Conservation (phyloP, 2,797 vertebrate genomes). For the Pelochelys cantorii region DNA sequence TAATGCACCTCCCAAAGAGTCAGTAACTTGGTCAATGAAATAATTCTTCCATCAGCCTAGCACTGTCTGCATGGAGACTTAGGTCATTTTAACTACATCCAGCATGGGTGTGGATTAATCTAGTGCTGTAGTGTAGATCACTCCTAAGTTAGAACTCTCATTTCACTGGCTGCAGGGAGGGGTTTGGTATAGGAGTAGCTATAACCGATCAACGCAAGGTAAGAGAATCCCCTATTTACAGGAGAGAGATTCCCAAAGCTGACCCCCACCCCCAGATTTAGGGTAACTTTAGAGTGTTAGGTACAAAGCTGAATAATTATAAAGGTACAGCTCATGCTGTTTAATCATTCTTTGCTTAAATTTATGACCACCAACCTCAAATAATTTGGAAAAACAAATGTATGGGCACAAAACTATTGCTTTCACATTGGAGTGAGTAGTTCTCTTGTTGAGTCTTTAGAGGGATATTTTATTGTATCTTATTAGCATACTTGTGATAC, state of each 20-base stretch:
- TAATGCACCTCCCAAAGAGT: not conserved
- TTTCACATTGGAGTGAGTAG: fast-evolving
- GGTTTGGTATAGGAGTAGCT: not conserved
- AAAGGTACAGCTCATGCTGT: not conserved
- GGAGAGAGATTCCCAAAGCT: not conserved
- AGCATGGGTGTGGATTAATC: not conserved
- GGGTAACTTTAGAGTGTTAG: not conserved
- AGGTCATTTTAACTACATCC: not conserved
- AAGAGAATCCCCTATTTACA: not conserved
- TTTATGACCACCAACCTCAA: fast-evolving
- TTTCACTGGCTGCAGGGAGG: not conserved
- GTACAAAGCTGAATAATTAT: fast-evolving
- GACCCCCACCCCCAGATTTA: not conserved
- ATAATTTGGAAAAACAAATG: not conserved
- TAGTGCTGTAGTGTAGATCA: not conserved
- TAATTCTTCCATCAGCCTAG: not conserved
- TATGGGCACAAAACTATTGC: not conserved
- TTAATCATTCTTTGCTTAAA: not conserved
- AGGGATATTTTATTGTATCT: not conserved
- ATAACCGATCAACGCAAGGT: not conserved
- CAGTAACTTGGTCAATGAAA: not conserved
- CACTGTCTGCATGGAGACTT: not conserved
- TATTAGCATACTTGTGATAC: not conserved
- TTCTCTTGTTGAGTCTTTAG: not conserved
- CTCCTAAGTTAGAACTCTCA: fast-evolving